Percentiles rank a stretch among this genome's conserved stretches.
These are phyloP conservation scores for Ciona savignyi DNA, from an alignment of 23 tunicate species.

Conservation along the genomic window DNA sequence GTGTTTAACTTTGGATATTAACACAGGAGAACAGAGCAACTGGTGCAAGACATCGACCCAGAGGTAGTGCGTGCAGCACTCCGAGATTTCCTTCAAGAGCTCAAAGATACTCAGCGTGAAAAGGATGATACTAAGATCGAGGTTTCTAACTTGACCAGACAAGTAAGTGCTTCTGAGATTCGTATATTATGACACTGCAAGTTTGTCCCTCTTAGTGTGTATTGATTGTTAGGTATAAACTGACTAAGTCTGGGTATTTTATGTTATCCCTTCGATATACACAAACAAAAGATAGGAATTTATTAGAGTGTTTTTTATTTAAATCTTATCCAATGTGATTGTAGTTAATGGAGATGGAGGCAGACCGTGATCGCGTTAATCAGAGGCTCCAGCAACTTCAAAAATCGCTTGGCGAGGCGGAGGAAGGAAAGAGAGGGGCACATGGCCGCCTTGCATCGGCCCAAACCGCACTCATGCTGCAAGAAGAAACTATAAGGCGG, in stretches of 20 bases:
- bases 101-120: constrained; percentile 95
- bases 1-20: too few relatives aligned
- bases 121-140: constrained; percentile 91
- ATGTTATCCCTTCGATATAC: not conserved
- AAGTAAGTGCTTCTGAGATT: constrained; percentile 22
- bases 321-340: not conserved
- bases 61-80: constrained; percentile 96
- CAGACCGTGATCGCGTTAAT: constrained; percentile 90
- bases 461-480: constrained; percentile 96
- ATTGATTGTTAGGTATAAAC: too few relatives aligned
- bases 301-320: not conserved
- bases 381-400: constrained; percentile 88
- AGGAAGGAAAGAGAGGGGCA: constrained; percentile 95
- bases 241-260: too few relatives aligned
- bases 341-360: constrained; percentile 95
- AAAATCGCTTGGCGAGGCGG: constrained; percentile 93
- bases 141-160: constrained; percentile 75
- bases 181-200: not conserved
- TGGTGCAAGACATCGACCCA: constrained; percentile 96
- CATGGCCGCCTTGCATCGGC: constrained; percentile 97
- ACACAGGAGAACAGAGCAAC: constrained; percentile 79
- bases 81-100: constrained; percentile 92
- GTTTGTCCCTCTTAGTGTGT: not conserved
- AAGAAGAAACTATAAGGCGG: constrained; percentile 95
- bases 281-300: not conserved